phyloP scores from a whole-genome alignment of 53 echinoderm and acorn worm species.

The Glandiceps talaboti region DNA sequence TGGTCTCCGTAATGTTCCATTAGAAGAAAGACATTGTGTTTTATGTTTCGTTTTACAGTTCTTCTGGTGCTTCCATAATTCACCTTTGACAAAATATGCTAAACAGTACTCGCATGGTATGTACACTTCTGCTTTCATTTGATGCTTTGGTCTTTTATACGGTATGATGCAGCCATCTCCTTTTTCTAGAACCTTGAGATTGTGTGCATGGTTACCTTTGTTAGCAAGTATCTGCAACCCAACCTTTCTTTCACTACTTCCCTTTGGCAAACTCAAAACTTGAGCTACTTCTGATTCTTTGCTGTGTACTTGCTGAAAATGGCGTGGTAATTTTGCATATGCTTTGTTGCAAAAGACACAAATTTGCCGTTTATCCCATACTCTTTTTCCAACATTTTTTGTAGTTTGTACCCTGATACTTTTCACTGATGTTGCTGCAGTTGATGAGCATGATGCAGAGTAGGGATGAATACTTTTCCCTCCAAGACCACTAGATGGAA shows the following conservation, averaged over 20 bases:
- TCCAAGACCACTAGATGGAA: too few relatives aligned
- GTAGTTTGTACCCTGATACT: conserved; percentile 1
- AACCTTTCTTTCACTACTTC: neutral
- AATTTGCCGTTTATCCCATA: conserved; percentile 51
- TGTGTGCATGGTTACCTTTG: conserved; percentile 52
- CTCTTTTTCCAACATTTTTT: conserved; percentile 28
- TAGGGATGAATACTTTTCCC: too few relatives aligned
- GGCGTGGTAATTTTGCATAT: conserved; percentile 45
- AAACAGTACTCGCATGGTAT: conserved; percentile 31
- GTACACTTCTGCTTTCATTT: conserved; percentile 20
- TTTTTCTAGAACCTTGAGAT: conserved; percentile 33
- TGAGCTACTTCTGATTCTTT: conserved; percentile 19
- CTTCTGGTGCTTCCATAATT: conserved; percentile 32
- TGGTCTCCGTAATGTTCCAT: conserved; percentile 26
- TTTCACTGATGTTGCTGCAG: neutral
- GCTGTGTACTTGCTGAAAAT: conserved; percentile 24
- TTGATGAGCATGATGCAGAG: too few relatives aligned
- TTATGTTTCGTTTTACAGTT: conserved; percentile 13
- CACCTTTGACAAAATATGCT: conserved; percentile 36
- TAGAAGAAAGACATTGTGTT: conserved; percentile 12
- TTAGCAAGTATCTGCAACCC: conserved; percentile 7
- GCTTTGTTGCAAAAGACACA: conserved; percentile 34
- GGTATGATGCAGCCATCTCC: conserved; percentile 28
- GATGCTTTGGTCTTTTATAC: conserved; percentile 26
- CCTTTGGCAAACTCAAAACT: neutral